Evolutionary conservation across 2,888 invertebrate genomes (phyloP).

Genomic region (Gnatocerus cornutus): DNA sequence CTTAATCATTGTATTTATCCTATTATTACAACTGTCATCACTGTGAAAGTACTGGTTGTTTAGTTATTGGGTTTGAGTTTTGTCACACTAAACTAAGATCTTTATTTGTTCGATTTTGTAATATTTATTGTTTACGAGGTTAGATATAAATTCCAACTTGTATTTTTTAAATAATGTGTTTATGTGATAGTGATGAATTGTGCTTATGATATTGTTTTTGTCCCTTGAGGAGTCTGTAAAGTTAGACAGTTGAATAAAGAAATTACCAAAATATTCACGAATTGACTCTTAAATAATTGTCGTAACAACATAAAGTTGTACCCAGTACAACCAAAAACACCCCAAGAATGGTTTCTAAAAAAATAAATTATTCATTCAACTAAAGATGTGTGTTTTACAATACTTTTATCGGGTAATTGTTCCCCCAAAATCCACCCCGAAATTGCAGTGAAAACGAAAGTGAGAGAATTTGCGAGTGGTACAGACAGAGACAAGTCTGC

Average conservation of each 20-base stretch:
- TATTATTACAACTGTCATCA: slow-evolving; percentile 34
- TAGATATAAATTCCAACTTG: slow-evolving; percentile 24
- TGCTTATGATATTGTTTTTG: slow-evolving; percentile 22
- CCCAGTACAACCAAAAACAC: slow-evolving; percentile 76
- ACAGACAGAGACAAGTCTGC: slow-evolving; percentile 85
- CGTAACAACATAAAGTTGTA: slow-evolving; percentile 77
- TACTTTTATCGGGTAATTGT: slow-evolving; percentile 77
- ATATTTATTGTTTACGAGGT: slow-evolving; percentile 31
- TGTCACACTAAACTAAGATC: slow-evolving; percentile 10
- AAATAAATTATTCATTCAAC: slow-evolving; percentile 47
- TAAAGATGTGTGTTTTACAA: no score
- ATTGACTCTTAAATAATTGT: slow-evolving; percentile 66
- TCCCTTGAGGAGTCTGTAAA: slow-evolving; percentile 14
- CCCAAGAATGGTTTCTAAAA: slow-evolving; percentile 76
- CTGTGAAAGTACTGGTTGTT: slow-evolving; percentile 37
- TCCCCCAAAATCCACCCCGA: slow-evolving; percentile 84
- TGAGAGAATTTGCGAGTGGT: slow-evolving; percentile 88
- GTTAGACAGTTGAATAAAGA: slow-evolving; percentile 25
- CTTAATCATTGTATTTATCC: slow-evolving; percentile 35
- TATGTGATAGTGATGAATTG: slow-evolving; percentile 29
- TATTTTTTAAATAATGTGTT: slow-evolving; percentile 27
- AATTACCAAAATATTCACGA: neutral
- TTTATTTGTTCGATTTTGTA: slow-evolving; percentile 15
- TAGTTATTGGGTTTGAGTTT: slow-evolving; percentile 28
- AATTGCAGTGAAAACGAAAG: slow-evolving; percentile 88